Base-by-base conservation (phyloP, 2,113 vertebrate species). In the Emberiza fucata region DNA sequence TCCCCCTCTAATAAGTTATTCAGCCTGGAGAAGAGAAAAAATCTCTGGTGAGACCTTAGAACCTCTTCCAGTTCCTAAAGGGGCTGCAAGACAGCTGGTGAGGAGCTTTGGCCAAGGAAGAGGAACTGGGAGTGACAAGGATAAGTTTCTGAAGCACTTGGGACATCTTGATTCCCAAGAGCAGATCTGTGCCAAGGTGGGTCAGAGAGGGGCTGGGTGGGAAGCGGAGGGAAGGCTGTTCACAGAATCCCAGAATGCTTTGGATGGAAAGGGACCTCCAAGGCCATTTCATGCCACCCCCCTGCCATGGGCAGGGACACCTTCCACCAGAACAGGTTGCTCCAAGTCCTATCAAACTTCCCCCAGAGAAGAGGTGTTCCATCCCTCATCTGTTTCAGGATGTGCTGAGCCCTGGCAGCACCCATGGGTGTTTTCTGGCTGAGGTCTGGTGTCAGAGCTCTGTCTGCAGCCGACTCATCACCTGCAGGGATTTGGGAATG, bases 401-500 rank as follows among this genome's bases (percentile, higher is more conserved):
- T 33, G 11, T 50, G 47, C 84, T 64, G 65, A 2, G 8, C 33
- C 39, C 54, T 8, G 6, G 66, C 35, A 89, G 72, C 57, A 40
- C 11, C 69, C 37, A 6, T 1, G 12, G 14, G n/a, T 86, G 27
- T 45, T 77, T 82, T 42, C 47, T 76, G 42, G 15, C 42, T 79
- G 53, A 45, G 71, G 7, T 54, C 23, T 86, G 14, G 16, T 40
- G 53, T 83, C 20, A 80, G 59, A 70, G 44, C n/a, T 47, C 35
- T 1, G 3, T 40, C 45, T 68, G 13, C 1, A 5, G 37, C 37
- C 0, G 0, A 3, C 22, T 85, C 29, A 54, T 44, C 57, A 42
- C 53, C 37, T 89, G 24, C 39, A 48, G 47, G 8, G 35, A 60
- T 69, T 47, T 5, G 2, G 29, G 59, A n/a, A 8, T 65, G 21